These are phyloP conservation scores for Leucopsar rothschildi DNA, from an alignment of 2,113 vertebrate genomes.

Conservation along the genomic window DNA sequence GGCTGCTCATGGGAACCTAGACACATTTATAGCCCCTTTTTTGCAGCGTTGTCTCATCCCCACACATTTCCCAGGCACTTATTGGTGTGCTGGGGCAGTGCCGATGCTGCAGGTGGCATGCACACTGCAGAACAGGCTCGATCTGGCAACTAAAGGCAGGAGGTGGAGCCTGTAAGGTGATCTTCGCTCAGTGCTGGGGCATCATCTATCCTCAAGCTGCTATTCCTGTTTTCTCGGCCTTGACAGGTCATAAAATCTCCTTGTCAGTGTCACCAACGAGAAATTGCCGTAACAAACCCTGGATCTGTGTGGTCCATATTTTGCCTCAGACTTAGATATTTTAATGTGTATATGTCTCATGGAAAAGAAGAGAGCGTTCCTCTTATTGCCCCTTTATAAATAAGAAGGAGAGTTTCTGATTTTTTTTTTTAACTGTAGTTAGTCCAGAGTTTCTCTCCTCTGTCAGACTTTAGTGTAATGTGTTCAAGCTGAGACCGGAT, in stretches of 20 bases:
- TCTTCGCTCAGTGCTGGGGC: background rate
- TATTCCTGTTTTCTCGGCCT: background rate
- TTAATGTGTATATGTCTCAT: background rate
- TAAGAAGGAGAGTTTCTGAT: background rate
- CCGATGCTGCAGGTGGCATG: fast-evolving
- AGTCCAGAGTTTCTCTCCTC: background rate
- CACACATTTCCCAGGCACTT: background rate
- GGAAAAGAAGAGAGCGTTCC: background rate
- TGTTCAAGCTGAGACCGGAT: background rate
- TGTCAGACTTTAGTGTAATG: background rate
- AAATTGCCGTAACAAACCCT: background rate
- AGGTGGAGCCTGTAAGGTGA: background rate
- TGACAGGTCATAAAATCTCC: background rate
- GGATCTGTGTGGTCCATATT: background rate
- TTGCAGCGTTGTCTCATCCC: background rate
- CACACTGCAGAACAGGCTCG: background rate
- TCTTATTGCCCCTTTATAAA: background rate
- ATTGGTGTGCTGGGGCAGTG: background rate
- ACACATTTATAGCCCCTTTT: background rate
- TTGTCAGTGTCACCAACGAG: background rate
- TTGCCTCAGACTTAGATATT: background rate
- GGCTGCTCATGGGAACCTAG: background rate
- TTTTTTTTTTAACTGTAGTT: background rate
- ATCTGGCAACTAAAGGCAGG: background rate
- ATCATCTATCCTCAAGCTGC: background rate